Evolutionary conservation across 2,113 vertebrate species (phyloP).

Genomic region (Psittacara wagleri): DNA sequence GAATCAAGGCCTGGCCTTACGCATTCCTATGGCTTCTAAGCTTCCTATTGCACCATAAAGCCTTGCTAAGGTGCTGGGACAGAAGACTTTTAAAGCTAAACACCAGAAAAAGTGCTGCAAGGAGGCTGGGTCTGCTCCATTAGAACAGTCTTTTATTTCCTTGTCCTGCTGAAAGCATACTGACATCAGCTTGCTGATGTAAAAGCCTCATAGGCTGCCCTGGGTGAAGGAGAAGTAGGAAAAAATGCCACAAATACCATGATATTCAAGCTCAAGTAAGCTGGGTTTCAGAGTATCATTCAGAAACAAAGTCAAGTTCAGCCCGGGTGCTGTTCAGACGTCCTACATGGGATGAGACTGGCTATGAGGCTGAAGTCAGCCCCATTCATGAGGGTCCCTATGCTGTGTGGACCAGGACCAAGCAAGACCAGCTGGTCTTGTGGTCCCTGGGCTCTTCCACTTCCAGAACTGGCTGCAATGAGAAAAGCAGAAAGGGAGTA

Average conservation of each 20-base stretch:
- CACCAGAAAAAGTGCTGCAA: background rate
- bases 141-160: background rate
- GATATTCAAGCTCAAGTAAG: background rate
- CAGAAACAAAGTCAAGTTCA: background rate
- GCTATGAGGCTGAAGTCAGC: background rate
- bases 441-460: background rate
- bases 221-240: background rate
- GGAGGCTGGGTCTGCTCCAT: background rate
- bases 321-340: background rate
- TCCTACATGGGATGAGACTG: background rate
- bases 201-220: background rate
- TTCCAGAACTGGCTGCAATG: background rate
- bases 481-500: background rate
- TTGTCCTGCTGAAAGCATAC: background rate
- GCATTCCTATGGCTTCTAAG: conserved; percentile 7
- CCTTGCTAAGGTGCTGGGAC: background rate
- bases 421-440: background rate
- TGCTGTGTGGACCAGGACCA: accelerated
- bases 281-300: background rate
- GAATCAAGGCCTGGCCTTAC: conserved; percentile 24
- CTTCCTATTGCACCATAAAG: conserved; percentile 64
- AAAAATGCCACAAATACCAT: background rate
- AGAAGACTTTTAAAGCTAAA: background rate
- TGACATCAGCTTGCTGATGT: background rate
- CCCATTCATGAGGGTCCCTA: accelerated